Percentiles rank a stretch among this genome's conserved stretches.
phyloP scores from a whole-genome alignment of 2,797 vertebrate species.

The Thunnus albacares region DNA sequence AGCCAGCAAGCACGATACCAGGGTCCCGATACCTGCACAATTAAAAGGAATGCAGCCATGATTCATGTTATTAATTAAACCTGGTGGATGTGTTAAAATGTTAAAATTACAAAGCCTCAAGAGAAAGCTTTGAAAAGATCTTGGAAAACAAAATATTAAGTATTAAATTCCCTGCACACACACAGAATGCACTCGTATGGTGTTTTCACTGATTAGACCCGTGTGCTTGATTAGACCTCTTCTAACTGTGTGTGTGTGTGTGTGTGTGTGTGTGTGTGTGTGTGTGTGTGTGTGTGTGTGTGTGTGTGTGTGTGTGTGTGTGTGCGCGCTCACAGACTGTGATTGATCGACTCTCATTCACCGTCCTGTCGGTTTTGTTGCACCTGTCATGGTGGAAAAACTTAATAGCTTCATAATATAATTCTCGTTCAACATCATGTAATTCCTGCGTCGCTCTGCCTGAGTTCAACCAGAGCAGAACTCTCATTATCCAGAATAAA shows the following conservation, averaged over 20 bases:
- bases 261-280: too few species aligned
- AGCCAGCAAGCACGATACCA: too few species aligned
- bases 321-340: too few species aligned
- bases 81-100: too few species aligned
- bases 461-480: neutral
- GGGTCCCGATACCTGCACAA: too few species aligned
- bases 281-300: too few species aligned
- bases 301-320: too few species aligned
- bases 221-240: constrained; percentile 15
- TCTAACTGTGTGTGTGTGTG: neutral
- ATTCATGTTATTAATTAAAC: too few species aligned
- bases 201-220: constrained; percentile 4
- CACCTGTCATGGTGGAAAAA: neutral
- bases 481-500: neutral
- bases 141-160: neutral
- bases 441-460: neutral
- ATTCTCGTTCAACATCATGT: neutral
- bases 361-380: neutral
- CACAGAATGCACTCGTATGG: neutral
- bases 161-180: neutral
- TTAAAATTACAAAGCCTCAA: neutral
- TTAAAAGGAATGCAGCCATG: too few species aligned
- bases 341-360: too few species aligned
- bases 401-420: neutral
- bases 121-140: constrained; percentile 5